Evolutionary conservation across 2,888 invertebrate genomes (phyloP).

Genomic region (Prenolepis imparis): DNA sequence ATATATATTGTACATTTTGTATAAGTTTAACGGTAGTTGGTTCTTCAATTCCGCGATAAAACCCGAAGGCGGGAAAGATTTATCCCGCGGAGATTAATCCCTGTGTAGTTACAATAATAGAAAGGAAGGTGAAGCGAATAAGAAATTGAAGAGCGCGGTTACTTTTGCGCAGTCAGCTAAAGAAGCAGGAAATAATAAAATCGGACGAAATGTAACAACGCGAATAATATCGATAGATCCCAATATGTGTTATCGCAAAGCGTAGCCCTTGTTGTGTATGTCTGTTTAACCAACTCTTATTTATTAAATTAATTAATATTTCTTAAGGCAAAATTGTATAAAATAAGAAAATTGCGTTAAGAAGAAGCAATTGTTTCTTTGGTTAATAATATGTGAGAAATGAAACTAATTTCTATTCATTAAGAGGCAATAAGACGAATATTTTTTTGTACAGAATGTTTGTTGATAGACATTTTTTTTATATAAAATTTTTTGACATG

Average conservation of each 20-base stretch:
- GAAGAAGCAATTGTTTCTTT: background rate
- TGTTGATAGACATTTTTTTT: background rate
- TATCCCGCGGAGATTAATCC: background rate
- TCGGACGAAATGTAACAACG: background rate
- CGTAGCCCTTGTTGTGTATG: background rate
- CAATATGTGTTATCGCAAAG: background rate
- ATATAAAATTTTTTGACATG: background rate
- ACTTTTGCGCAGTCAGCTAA: conserved; percentile 4
- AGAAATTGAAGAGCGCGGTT: conserved; percentile 4
- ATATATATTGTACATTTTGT: conserved; percentile 37
- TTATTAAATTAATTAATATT: conserved; percentile 27
- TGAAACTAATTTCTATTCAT: background rate
- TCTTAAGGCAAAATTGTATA: conserved; percentile 4
- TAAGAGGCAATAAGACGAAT: background rate
- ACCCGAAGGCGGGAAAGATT: conserved; percentile 47
- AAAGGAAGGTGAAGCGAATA: background rate
- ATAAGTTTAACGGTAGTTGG: conserved; percentile 57
- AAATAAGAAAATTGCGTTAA: conserved; percentile 9
- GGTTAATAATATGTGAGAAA: background rate
- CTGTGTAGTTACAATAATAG: background rate
- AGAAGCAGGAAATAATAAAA: conserved; percentile 6
- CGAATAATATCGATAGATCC: conserved; percentile 11
- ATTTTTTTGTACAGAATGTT: background rate
- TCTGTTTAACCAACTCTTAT: conserved; percentile 13
- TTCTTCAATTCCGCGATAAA: conserved; percentile 66